phyloP scores from a whole-genome alignment of 2,888 invertebrate genomes.

The Philereme vetulata region DNA sequence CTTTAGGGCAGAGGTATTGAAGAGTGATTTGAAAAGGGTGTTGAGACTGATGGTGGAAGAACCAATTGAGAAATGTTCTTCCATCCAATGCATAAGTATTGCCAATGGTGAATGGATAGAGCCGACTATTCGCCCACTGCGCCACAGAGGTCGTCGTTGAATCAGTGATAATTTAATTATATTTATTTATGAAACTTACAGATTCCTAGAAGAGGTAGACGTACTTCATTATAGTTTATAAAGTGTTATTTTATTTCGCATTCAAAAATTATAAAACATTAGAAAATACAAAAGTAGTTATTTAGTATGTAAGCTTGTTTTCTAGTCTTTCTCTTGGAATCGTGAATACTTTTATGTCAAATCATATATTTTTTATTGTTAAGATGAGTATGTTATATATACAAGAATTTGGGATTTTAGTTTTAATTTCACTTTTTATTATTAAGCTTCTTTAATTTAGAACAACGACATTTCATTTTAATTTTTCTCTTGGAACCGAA shows the following conservation, averaged over 20 bases:
- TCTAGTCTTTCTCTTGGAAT: conserved; percentile 55
- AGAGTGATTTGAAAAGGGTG: no score
- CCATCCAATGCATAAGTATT: no score
- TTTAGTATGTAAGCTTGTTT: conserved; percentile 58
- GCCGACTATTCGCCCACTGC: no score
- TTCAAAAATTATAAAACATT: conserved; percentile 4
- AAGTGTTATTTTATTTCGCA: conserved; percentile 7
- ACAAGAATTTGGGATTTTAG: not conserved
- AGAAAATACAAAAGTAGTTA: conserved; percentile 43
- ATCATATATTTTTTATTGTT: conserved; percentile 17
- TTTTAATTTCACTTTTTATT: not conserved
- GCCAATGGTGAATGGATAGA: no score
- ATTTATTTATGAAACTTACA: no score
- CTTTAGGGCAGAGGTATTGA: no score
- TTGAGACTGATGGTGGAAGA: no score
- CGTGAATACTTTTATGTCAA: conserved; percentile 13
- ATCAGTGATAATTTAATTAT: no score
- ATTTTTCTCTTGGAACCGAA: conserved; percentile 46
- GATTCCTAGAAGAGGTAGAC: no score
- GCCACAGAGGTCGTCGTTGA: no score
- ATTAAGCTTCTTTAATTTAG: not conserved
- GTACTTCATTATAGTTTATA: not conserved
- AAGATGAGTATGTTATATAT: not conserved
- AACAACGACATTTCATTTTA: conserved; percentile 46
- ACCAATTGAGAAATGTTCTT: no score